These are phyloP conservation scores for Quadroppia sp. DNA, from an alignment of 2,888 invertebrate genomes.

Conservation along the genomic window DNA sequence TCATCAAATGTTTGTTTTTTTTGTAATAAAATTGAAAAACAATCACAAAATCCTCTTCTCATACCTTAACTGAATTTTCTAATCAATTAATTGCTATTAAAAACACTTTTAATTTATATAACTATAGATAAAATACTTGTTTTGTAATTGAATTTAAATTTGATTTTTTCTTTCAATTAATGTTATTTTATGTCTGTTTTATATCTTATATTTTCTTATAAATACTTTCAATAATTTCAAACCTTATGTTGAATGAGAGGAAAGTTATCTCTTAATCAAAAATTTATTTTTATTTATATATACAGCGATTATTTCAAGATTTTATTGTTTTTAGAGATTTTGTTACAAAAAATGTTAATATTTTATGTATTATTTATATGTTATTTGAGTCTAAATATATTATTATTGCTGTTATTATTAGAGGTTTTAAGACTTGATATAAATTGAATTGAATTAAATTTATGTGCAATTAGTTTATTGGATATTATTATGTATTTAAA, in stretches of 20 bases:
- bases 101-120: too few relatives aligned
- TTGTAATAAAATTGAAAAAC: neutral
- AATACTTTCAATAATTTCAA: too few relatives aligned
- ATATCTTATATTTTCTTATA: too few relatives aligned
- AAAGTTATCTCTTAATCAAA: too few relatives aligned
- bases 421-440: neutral
- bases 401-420: neutral
- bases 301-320: neutral
- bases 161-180: too few relatives aligned
- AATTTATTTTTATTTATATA: neutral
- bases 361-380: neutral
- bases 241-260: too few relatives aligned
- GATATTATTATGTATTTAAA: neutral
- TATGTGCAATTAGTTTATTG: neutral
- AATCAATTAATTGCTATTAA: too few relatives aligned
- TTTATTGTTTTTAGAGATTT: neutral
- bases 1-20: conserved; percentile 4
- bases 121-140: too few relatives aligned
- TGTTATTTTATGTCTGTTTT: too few relatives aligned
- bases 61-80: too few relatives aligned
- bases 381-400: neutral
- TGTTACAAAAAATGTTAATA: neutral
- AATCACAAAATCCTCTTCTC: neutral
- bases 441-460: neutral
- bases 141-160: too few relatives aligned